These are phyloP conservation scores for Malurus elegans DNA, from an alignment of 2,113 vertebrate genomes.

Conservation along the genomic window DNA sequence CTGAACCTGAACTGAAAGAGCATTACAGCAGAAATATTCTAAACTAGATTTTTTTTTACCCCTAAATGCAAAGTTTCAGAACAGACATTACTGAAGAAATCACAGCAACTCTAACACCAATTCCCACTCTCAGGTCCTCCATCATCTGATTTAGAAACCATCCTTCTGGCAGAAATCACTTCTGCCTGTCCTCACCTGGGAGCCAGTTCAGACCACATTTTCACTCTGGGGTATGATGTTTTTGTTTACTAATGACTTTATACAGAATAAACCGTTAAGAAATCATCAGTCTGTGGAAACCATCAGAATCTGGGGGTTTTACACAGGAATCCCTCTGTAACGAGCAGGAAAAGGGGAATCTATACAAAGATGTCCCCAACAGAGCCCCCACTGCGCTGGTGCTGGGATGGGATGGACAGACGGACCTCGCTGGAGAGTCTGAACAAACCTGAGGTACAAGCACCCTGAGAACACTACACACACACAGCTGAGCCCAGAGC, in stretches of 20 bases:
- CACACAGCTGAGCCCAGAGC: neutral
- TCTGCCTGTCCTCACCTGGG: neutral
- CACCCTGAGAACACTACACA: neutral
- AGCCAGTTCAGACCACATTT: neutral
- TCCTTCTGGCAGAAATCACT: neutral
- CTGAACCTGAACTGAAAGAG: neutral
- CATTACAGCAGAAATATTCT: rapidly evolving
- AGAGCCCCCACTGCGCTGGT: rapidly evolving
- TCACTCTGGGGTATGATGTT: neutral
- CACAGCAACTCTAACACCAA: neutral
- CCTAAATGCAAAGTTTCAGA: neutral
- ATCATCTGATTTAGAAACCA: neutral
- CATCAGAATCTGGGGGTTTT: neutral
- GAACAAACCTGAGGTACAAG: rapidly evolving
- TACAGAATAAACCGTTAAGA: neutral
- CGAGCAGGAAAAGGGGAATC: neutral
- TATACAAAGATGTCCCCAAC: neutral
- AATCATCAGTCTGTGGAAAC: neutral
- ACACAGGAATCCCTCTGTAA: neutral
- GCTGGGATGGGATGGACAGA: rapidly evolving
- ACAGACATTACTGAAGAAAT: neutral
- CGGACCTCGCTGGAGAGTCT: rapidly evolving
- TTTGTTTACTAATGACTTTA: neutral
- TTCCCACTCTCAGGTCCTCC: neutral
- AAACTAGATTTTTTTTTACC: neutral